Base-by-base conservation (phyloP, 2,888 invertebrate species). In the Eupithecia pulchellata region DNA sequence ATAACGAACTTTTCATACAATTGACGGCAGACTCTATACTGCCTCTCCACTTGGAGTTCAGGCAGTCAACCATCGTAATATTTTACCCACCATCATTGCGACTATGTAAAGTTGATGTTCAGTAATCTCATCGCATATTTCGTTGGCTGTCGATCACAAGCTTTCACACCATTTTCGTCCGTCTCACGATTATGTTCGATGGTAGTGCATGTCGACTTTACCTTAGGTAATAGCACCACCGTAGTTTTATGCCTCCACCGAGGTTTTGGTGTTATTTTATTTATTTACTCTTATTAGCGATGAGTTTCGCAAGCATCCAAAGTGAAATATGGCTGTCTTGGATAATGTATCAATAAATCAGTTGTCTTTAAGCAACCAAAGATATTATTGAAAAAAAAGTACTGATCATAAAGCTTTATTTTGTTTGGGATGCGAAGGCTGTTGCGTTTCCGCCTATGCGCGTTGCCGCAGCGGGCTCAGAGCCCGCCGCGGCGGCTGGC, bases 141-240 rank as follows among this genome's bases (percentile, higher is more conserved):
- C 79, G 82, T 81, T 85, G 80, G 87, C 86, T 88, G 87, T 78
- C 79, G 69, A 78, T 88, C 85, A 86, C 87, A 84, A 85, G 86
- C 87, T 87, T 84, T 84, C 81, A 87, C 91, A 91, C 88, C 90
- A 91, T 91, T 91, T 90, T 90, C 89, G 88, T 89, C 88, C 88
- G 86, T 88, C 80, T 83, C 72, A 77, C 74, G 67, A 70, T 72
- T 69, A 60, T 76, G 75, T 83, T 82, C 78, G 75, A 73, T 75
- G 75, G 74, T 76, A 75, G 78, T 86, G 85, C 87, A 87, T 88
- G 87, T 78, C 77, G 77, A 78, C 77, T 71, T 29, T 68, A 77
- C 77, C 76, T 72, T 9, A n/a, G 60, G 30, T 63, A 65, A 72
- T 80, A 79, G 78, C 61, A 66, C 69, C 72, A 69, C 60, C 55